Conservation (phyloP, 1,140 invertebrate species). For the Zaprionus ornatus region DNA sequence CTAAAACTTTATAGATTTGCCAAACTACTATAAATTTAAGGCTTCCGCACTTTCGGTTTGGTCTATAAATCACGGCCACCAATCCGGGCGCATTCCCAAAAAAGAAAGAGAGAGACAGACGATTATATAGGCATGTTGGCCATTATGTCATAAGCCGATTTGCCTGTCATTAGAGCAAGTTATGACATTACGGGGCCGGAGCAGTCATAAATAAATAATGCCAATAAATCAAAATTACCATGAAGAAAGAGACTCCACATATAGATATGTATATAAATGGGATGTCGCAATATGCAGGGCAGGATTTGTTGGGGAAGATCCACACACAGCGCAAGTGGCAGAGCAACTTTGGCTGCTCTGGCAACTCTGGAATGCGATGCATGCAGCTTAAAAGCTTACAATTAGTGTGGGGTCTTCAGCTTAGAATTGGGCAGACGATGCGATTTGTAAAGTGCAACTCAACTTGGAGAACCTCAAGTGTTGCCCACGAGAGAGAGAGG, state of each 20-base stretch:
- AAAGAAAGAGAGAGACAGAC: neutral
- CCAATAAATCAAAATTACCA: slow-evolving; percentile 69
- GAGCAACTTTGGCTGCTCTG: neutral
- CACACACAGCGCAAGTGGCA: neutral
- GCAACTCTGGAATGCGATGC: slow-evolving; percentile 8
- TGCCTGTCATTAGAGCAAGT: slow-evolving; percentile 62
- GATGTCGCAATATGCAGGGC: slow-evolving; percentile 54
- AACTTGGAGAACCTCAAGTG: neutral
- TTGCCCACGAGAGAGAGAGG: neutral
- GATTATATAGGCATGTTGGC: slow-evolving; percentile 29
- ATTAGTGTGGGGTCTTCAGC: slow-evolving; percentile 30
- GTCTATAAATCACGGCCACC: slow-evolving; percentile 59
- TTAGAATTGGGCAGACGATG: slow-evolving; percentile 29
- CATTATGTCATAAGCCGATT: slow-evolving; percentile 80
- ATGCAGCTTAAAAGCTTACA: slow-evolving; percentile 48
- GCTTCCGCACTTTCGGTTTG: slow-evolving; percentile 60
- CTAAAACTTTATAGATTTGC: slow-evolving; percentile 69
- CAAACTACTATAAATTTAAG: slow-evolving; percentile 50
- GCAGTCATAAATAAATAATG: slow-evolving; percentile 56
- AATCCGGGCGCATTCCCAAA: slow-evolving; percentile 15
- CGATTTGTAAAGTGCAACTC: slow-evolving; percentile 22
- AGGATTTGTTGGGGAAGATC: slow-evolving; percentile 13
- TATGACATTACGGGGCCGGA: slow-evolving; percentile 26
- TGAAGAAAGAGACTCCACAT: slow-evolving; percentile 22
- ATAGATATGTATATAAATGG: neutral